Evolutionary conservation across 2,888 invertebrate genomes (phyloP).

Genomic region (Latrodectus hesperus): DNA sequence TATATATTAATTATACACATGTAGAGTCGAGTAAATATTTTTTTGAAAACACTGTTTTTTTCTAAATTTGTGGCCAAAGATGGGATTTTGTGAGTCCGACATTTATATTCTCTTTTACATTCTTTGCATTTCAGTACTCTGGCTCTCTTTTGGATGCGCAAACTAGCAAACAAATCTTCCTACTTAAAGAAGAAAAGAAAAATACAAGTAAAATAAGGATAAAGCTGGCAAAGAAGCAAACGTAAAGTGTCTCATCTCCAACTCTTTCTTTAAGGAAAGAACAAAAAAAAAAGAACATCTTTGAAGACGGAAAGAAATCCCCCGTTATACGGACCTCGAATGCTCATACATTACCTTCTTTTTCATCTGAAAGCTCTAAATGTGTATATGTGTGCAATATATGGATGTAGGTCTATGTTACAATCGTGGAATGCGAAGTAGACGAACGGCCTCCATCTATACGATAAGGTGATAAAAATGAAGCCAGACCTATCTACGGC

Average conservation of each 20-base stretch:
- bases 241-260: not conserved
- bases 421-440: not conserved
- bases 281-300: no score
- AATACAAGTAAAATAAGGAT: slow-evolving; percentile 17
- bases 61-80: not conserved
- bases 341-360: slow-evolving; percentile 28
- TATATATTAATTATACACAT: no score
- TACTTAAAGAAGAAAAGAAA: slow-evolving; percentile 31
- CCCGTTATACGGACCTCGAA: slow-evolving; percentile 46
- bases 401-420: not conserved
- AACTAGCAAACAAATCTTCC: slow-evolving; percentile 57
- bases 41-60: no score
- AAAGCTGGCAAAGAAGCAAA: no score
- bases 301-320: slow-evolving; percentile 21
- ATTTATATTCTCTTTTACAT: not conserved
- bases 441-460: not conserved
- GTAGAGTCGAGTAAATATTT: no score
- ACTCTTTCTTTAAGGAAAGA: no score
- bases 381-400: slow-evolving; percentile 11
- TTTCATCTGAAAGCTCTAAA: not conserved
- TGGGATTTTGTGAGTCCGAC: not conserved
- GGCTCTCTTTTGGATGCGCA: slow-evolving; percentile 19
- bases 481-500: slow-evolving; percentile 39
- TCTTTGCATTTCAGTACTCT: slow-evolving; percentile 31
- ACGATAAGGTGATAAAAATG: slow-evolving; percentile 51